Conservation (phyloP, 2,797 vertebrate species). For the Amphiprion clarkii region DNA sequence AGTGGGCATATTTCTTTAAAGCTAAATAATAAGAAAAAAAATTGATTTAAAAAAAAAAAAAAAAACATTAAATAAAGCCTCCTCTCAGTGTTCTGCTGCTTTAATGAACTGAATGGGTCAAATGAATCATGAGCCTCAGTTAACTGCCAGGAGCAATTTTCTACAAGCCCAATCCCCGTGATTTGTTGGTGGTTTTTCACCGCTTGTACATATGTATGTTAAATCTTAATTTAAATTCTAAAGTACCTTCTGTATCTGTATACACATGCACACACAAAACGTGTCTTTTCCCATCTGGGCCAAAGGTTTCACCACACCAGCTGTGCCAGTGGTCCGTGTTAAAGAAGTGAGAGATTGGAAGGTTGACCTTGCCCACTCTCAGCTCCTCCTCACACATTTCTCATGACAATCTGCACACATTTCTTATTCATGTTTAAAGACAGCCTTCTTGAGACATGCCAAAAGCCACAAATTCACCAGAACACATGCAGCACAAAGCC, state of each 20-base stretch:
- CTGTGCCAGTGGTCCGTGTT: slow-evolving; percentile 23
- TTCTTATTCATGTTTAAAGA: slow-evolving; percentile 76
- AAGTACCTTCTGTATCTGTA: not conserved
- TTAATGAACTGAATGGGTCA: no score
- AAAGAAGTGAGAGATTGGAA: slow-evolving; percentile 59
- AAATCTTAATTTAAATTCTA: not conserved
- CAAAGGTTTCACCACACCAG: slow-evolving; percentile 31
- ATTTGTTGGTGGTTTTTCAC: not conserved
- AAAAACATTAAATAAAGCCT: no score
- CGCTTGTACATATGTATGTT: no score
- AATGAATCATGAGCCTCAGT: no score
- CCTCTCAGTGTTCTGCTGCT: no score
- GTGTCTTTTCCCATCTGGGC: not conserved
- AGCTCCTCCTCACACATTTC: slow-evolving; percentile 65
- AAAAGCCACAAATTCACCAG: slow-evolving; percentile 21
- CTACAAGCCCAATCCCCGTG: not conserved
- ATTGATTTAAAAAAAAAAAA: no score
- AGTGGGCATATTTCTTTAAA: no score
- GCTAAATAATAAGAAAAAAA: no score
- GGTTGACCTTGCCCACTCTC: slow-evolving; percentile 62
- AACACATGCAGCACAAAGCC: slow-evolving; percentile 18
- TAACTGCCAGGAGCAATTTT: no score
- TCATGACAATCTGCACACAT: slow-evolving; percentile 58
- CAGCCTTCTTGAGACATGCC: slow-evolving; percentile 41
- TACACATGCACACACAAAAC: slow-evolving; percentile 7